A percentile compares a stretch with the other conserved stretches of the same genome.
phyloP scores from a whole-genome alignment of 2,888 invertebrate genomes.

The Zele albiditarsus region DNA sequence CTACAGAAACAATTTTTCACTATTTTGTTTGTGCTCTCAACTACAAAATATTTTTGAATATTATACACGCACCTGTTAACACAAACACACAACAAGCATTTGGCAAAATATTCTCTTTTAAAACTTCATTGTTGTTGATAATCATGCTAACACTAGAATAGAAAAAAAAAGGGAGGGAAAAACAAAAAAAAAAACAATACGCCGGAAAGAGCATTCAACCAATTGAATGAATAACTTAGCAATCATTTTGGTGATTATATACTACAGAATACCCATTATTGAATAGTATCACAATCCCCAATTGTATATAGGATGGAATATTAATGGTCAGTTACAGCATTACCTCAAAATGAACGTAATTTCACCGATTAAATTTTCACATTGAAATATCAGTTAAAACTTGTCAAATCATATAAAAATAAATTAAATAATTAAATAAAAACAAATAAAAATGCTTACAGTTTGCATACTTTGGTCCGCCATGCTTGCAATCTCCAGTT shows the following conservation, averaged over 20 bases:
- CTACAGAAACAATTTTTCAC: neutral
- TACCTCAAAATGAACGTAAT: slow-evolving; percentile 54
- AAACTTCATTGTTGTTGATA: slow-evolving; percentile 7
- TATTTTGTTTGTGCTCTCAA: neutral
- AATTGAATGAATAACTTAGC: neutral
- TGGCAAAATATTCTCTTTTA: slow-evolving; percentile 28
- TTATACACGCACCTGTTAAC: slow-evolving; percentile 17
- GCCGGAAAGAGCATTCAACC: neutral
- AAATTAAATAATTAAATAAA: slow-evolving; percentile 37
- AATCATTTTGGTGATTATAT: neutral
- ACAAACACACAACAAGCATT: slow-evolving; percentile 29
- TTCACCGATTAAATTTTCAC: slow-evolving; percentile 54
- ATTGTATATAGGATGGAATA: neutral
- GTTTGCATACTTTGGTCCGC: slow-evolving; percentile 78
- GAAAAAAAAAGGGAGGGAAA: neutral
- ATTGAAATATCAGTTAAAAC: slow-evolving; percentile 38
- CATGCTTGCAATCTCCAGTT: slow-evolving; percentile 72
- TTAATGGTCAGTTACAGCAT: neutral
- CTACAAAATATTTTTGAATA: neutral
- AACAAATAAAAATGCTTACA: slow-evolving; percentile 77
- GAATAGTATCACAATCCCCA: neutral
- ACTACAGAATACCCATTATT: neutral
- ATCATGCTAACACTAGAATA: slow-evolving; percentile 33
- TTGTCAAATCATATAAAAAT: slow-evolving; percentile 41
- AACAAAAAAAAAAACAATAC: neutral